Evolutionary conservation across 2,888 invertebrate species (phyloP).

Genomic region (Cheilosia pagana): DNA sequence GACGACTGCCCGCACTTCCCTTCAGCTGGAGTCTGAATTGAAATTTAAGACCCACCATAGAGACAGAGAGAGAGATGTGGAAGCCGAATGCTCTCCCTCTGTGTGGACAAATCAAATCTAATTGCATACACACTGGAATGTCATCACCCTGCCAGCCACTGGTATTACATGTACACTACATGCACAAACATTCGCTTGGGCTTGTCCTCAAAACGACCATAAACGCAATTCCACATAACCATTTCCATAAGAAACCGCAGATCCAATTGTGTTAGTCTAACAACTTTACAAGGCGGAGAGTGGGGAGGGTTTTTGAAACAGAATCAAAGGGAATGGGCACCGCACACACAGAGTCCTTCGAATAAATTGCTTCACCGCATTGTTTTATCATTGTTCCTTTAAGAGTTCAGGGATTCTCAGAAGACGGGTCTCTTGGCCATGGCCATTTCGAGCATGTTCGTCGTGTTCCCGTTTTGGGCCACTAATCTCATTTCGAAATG

Average conservation of each 20-base stretch:
- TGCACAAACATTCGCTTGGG: slow-evolving; percentile 41
- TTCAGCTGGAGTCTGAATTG: slow-evolving; percentile 46
- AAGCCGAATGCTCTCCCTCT: slow-evolving; percentile 39
- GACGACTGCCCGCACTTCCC: neutral
- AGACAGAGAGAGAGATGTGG: slow-evolving; percentile 52
- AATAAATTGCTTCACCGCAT: slow-evolving; percentile 67
- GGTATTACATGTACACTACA: slow-evolving; percentile 37
- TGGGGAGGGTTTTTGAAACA: neutral
- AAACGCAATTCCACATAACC: slow-evolving; percentile 72
- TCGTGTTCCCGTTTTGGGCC: slow-evolving; percentile 50
- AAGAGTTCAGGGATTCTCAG: slow-evolving; percentile 51
- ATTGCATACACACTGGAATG: slow-evolving; percentile 74
- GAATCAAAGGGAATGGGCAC: neutral
- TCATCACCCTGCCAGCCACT: slow-evolving; percentile 60
- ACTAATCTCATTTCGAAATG: slow-evolving; percentile 64
- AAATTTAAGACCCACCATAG: slow-evolving; percentile 62
- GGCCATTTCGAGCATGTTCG: slow-evolving; percentile 20
- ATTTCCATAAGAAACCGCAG: slow-evolving; percentile 73
- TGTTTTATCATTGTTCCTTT: slow-evolving; percentile 58
- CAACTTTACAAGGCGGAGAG: slow-evolving; percentile 47
- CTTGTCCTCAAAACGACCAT: slow-evolving; percentile 61
- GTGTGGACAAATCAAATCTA: slow-evolving; percentile 73
- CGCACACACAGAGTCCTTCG: slow-evolving; percentile 19
- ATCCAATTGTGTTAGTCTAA: slow-evolving; percentile 72
- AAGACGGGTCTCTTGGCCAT: slow-evolving; percentile 2